Conservation (phyloP, 2,113 vertebrate genomes). For the Mystacornis crossleyi region DNA sequence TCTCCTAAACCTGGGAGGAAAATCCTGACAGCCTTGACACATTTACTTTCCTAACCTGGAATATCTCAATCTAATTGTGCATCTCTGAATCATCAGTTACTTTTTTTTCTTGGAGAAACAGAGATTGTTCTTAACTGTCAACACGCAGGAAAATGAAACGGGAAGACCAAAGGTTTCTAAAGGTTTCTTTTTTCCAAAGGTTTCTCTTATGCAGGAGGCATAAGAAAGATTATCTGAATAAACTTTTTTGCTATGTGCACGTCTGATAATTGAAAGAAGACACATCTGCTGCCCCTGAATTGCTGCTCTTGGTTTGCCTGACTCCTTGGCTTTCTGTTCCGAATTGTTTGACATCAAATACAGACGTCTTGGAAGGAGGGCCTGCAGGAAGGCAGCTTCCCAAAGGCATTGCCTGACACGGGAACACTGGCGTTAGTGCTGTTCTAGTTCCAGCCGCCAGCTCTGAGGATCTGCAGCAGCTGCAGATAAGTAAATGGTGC, state of each 20-base stretch:
- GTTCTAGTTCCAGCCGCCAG: background rate
- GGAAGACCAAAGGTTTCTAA: background rate
- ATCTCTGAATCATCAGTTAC: background rate
- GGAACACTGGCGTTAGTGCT: background rate
- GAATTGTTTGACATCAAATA: background rate
- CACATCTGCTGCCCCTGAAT: background rate
- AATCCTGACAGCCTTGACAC: background rate
- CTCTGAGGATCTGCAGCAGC: background rate
- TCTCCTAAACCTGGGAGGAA: background rate
- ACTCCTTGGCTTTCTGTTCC: background rate
- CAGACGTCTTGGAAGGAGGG: background rate
- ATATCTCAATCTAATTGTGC: background rate
- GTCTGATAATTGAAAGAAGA: background rate
- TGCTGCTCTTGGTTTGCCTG: background rate
- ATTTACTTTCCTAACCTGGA: background rate
- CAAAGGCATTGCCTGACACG: background rate
- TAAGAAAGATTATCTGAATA: background rate
- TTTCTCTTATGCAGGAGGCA: background rate
- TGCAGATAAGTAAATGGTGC: background rate
- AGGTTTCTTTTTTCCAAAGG: too few relatives aligned
- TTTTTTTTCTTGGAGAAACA: background rate
- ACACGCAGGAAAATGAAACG: background rate
- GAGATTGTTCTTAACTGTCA: background rate
- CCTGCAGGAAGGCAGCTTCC: background rate
- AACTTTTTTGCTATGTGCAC: accelerated